Conservation (phyloP, 2,113 vertebrate genomes). For the Nesogale talazaci region DNA sequence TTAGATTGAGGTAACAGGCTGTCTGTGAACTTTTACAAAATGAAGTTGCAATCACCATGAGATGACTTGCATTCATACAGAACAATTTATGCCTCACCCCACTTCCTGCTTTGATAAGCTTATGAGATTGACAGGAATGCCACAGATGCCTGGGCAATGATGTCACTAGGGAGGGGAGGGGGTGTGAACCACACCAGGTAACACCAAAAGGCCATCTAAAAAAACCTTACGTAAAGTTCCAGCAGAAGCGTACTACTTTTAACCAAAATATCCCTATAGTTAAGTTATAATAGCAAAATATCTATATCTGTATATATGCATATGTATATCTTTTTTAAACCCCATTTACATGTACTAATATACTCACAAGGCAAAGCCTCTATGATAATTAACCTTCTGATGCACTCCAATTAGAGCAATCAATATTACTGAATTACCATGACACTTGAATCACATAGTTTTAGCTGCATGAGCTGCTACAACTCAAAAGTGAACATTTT, state of each 20-base stretch:
- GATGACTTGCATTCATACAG: not conserved
- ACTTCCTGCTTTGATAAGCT: slow-evolving; percentile 62
- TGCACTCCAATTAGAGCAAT: not conserved
- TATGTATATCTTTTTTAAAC: not conserved
- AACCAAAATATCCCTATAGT: not conserved
- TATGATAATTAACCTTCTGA: not conserved
- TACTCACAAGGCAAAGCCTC: not conserved
- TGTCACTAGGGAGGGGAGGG: not conserved
- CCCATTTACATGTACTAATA: not conserved
- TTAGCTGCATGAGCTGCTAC: not conserved
- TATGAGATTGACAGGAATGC: not conserved
- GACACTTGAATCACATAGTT: not conserved
- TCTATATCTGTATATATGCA: not conserved
- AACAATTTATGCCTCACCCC: slow-evolving; percentile 13
- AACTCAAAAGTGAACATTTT: not conserved
- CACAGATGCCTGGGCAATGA: not conserved
- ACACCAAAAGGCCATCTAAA: not conserved
- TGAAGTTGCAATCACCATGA: not conserved
- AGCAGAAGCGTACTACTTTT: not conserved
- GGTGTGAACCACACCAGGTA: not conserved
- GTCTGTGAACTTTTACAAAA: not conserved
- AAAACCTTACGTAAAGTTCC: not conserved
- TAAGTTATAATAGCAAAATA: not conserved
- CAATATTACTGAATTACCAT: not conserved
- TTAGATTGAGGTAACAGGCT: not conserved